Base-by-base conservation (phyloP, 1,140 invertebrate genomes). In the Holotrichia oblita region DNA sequence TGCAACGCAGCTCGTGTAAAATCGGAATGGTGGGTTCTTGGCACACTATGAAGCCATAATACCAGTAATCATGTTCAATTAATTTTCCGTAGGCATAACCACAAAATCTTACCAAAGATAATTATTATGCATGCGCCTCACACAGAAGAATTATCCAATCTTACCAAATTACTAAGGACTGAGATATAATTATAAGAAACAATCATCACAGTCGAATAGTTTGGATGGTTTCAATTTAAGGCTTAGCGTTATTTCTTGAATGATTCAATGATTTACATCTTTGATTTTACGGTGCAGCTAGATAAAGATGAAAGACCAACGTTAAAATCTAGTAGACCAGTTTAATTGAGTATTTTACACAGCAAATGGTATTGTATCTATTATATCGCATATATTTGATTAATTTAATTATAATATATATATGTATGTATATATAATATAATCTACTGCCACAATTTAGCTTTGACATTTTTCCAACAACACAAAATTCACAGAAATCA, bases 31-130 rank as follows among this genome's bases (percentile, higher is more conserved):
- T 69, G 24, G 61, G 20, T 69, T 69, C n/a, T 69, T 69, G 61
- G 61, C 61, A 69, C 61, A 69, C 27, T 69, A 17, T 69, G 22
- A 12, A 27, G 17, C 20, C 22, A 27, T 27, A 27, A 69, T 69
- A 69, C 61, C 61, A 27, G 61, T 69, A 27, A 69, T 69, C 61
- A 69, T 22, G 24, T 34, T 27, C 61, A 22, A 69, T 69, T 69
- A 69, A 34, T 69, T 69, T 69, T 34, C 61, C 22, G 24, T 69
- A 69, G 22, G 61, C 61, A 24, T 22, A 69, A 69, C 61, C 24
- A 69, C 61, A 69, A 69, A 69, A 24, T 69, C 61, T 34, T 27
- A 22, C n/a, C 22, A 20, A 27, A 7, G 61, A 34, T 69, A 69
- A 69, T 69, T 69, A 69, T 27, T 69, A 14, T 22, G 61, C 17